Conservation (phyloP, 2,888 invertebrate genomes). For the Lymantria monacha region DNA sequence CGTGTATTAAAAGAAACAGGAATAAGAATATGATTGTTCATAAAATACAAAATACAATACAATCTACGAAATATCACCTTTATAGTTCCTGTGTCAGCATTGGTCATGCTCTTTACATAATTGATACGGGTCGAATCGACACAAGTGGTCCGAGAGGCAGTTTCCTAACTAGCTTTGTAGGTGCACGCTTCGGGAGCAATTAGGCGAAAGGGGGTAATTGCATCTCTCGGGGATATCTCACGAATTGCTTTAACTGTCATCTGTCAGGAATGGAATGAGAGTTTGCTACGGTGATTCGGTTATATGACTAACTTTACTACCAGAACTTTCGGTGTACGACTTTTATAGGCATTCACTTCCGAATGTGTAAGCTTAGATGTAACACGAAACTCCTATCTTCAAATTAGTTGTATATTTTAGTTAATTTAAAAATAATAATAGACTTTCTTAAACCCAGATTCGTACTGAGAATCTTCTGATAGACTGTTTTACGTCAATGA, state of each 20-base stretch:
- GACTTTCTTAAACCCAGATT: neutral
- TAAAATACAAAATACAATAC: neutral
- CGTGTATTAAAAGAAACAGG: too few species aligned
- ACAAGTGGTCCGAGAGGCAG: constrained; percentile 43
- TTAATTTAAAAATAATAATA: too few species aligned
- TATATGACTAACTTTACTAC: constrained; percentile 12
- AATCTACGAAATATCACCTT: neutral
- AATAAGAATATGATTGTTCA: too few species aligned
- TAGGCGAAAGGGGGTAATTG: constrained; percentile 70
- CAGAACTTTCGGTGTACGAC: neutral
- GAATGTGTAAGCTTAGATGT: neutral
- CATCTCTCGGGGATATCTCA: constrained; percentile 70
- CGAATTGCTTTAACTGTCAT: constrained; percentile 69
- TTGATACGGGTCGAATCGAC: constrained; percentile 48
- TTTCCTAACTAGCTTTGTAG: constrained; percentile 55
- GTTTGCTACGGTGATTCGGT: constrained; percentile 52
- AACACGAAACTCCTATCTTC: neutral
- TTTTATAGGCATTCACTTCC: neutral
- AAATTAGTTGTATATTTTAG: too few species aligned
- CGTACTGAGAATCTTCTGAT: too few species aligned
- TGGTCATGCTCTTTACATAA: constrained; percentile 38
- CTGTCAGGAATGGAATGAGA: constrained; percentile 58
- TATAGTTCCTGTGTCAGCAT: constrained; percentile 20
- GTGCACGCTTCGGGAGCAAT: constrained; percentile 59
- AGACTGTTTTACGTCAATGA: too few species aligned